Evolutionary conservation across 1,140 invertebrate genomes (phyloP).

Genomic region (Megathymus violae): DNA sequence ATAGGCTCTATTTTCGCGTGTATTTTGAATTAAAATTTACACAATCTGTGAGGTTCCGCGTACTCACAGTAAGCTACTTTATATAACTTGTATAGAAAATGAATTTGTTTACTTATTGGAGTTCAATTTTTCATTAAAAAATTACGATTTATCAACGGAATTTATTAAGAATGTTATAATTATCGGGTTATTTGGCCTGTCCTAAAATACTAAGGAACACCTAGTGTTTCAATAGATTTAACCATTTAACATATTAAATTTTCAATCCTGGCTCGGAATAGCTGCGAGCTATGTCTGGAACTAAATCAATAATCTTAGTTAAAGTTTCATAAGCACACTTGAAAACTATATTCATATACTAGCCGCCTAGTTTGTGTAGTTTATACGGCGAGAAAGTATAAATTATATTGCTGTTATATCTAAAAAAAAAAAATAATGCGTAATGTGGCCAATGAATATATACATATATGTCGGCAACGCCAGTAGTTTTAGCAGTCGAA

Average conservation of each 20-base stretch:
- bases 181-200: no score
- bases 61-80: slow-evolving; percentile 36
- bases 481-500: no score
- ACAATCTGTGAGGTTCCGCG: not conserved
- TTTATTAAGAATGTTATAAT: no score
- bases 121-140: slow-evolving; percentile 48
- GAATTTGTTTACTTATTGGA: slow-evolving; percentile 49
- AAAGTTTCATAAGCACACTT: slow-evolving; percentile 3
- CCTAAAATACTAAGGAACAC: not conserved
- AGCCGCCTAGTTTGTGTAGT: not conserved
- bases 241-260: slow-evolving; percentile 2
- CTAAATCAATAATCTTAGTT: slow-evolving; percentile 4
- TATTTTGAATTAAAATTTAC: not conserved
- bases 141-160: no score
- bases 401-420: no score
- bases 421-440: no score
- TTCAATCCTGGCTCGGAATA: not conserved
- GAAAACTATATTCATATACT: not conserved
- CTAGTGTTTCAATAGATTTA: not conserved
- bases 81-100: slow-evolving; percentile 36
- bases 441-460: no score
- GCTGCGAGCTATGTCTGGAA: slow-evolving; percentile 3
- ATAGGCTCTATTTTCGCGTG: slow-evolving; percentile 7
- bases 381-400: not conserved
- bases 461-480: no score